Evolutionary conservation across 1,140 invertebrate genomes (phyloP).

Genomic region (Lethrus apterus): DNA sequence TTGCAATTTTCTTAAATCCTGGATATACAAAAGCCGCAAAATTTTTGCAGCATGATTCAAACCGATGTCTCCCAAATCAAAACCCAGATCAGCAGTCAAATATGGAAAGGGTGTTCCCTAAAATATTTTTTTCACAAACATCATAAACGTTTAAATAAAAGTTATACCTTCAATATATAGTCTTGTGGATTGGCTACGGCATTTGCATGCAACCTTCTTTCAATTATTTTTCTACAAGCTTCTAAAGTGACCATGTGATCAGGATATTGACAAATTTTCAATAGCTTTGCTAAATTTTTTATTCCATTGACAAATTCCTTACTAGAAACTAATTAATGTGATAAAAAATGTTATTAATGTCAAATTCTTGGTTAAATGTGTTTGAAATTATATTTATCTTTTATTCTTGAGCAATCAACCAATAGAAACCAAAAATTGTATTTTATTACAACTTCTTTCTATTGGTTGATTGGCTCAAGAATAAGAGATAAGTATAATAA

Average conservation of each 20-base stretch:
- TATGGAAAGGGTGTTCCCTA: constrained; percentile 60
- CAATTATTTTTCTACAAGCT: constrained; percentile 63
- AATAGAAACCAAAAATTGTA: too few species aligned
- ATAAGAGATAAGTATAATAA: too few species aligned
- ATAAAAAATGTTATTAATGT: too few species aligned
- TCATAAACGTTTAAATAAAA: background rate
- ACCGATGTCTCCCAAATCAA: constrained; percentile 60
- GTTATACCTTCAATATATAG: constrained; percentile 15
- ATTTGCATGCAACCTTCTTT: constrained; percentile 56
- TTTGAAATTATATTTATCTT: too few species aligned
- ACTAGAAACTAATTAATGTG: constrained; percentile 59
- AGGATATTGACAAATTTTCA: constrained; percentile 74
- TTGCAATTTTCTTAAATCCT: constrained; percentile 84
- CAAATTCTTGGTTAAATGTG: too few species aligned
- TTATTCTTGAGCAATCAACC: too few species aligned
- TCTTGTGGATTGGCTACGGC: constrained; percentile 55
- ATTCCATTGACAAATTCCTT: constrained; percentile 78
- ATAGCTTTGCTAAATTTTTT: constrained; percentile 62
- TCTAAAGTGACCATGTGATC: constrained; percentile 72
- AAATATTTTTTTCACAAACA: constrained; percentile 7
- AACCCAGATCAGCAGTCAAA: constrained; percentile 59
- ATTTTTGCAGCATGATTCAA: constrained; percentile 75
- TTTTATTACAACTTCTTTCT: constrained; percentile 6
- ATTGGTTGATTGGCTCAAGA: constrained; percentile 1
- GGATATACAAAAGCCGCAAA: constrained; percentile 81